Conservation (phyloP, 2,888 invertebrate genomes). For the Pachydiplax longipennis region DNA sequence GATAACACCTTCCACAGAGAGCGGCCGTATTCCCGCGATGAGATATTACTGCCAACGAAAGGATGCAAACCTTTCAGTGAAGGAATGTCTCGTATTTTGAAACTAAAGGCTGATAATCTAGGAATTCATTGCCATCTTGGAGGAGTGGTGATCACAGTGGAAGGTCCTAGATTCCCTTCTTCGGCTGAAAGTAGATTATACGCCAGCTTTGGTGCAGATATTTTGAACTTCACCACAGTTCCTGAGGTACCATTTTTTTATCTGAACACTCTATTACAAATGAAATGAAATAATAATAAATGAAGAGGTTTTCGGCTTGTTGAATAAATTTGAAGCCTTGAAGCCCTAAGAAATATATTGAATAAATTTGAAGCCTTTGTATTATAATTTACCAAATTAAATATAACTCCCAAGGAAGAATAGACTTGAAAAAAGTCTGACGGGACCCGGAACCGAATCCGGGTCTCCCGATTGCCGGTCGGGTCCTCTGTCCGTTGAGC, state of each 20-base stretch:
- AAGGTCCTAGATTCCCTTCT: background rate
- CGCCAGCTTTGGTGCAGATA: background rate
- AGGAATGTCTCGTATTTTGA: background rate
- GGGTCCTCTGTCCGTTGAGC: too few species aligned
- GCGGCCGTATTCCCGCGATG: background rate
- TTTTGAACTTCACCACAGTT: background rate
- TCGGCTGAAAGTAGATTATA: too few species aligned
- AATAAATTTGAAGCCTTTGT: too few species aligned
- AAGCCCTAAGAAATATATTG: too few species aligned
- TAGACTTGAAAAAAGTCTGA: too few species aligned
- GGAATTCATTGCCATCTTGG: background rate
- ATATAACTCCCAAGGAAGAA: too few species aligned
- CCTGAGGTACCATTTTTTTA: background rate
- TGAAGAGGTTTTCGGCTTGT: too few species aligned
- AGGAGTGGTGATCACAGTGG: background rate
- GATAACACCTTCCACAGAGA: background rate
- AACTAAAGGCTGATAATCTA: background rate
- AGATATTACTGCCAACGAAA: background rate
- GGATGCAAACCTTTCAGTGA: background rate
- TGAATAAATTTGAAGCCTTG: too few species aligned
- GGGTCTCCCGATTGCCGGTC: too few species aligned
- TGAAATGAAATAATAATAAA: too few species aligned
- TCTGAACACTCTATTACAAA: background rate
- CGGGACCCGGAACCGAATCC: too few species aligned
- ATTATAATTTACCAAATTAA: too few species aligned